Evolutionary conservation across 2,888 invertebrate species (phyloP).

Genomic region (Ellobium chinense): DNA sequence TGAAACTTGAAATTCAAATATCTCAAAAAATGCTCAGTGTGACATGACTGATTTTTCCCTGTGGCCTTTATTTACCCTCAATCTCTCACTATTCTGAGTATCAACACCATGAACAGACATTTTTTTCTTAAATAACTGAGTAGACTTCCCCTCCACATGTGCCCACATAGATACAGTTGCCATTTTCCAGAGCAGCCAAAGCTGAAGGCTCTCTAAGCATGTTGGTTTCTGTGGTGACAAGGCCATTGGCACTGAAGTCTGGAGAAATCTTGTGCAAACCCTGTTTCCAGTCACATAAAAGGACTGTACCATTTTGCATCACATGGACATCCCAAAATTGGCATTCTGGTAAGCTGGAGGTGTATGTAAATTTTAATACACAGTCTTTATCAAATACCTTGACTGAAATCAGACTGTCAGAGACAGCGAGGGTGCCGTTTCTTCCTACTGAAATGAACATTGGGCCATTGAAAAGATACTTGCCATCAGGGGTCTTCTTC

Average conservation of each 20-base stretch:
- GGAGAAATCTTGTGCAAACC: conserved; percentile 51
- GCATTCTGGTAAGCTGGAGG: conserved; percentile 47
- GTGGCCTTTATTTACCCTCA: too few species aligned
- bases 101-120: too few species aligned
- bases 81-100: too few species aligned
- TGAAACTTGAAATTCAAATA: too few species aligned
- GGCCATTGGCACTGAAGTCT: conserved; percentile 28
- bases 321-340: conserved; percentile 56
- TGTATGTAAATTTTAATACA: conserved; percentile 46
- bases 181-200: conserved; percentile 41
- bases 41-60: too few species aligned
- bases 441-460: conserved; percentile 51
- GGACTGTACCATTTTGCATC: conserved; percentile 37
- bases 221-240: conserved; percentile 16
- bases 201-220: conserved; percentile 43
- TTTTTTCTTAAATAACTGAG: conserved; percentile 34
- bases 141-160: conserved; percentile 40
- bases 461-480: conserved; percentile 48
- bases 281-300: conserved; percentile 54
- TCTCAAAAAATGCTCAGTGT: too few species aligned
- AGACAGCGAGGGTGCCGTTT: conserved; percentile 49
- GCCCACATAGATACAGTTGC: conserved; percentile 33
- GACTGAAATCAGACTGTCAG: conserved; percentile 49
- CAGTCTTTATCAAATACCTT: conserved; percentile 51
- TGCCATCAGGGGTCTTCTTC: conserved; percentile 51